A percentile compares a stretch with the other conserved stretches of the same genome.
Conservation (phyloP, 2,797 vertebrate genomes). For the Malurus splendens region DNA sequence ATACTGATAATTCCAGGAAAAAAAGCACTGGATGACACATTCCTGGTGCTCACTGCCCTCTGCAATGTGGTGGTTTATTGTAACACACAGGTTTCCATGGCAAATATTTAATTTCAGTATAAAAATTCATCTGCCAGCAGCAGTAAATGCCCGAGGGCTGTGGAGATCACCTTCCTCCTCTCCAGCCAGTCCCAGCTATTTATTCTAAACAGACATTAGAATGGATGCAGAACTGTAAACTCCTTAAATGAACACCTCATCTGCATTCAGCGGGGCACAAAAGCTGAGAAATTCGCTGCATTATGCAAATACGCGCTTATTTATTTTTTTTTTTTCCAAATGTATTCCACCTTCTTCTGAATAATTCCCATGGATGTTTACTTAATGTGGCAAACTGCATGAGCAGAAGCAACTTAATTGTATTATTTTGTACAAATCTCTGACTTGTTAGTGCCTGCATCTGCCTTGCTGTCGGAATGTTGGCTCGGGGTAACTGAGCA, state of each 20-base stretch:
- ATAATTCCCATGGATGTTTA: slow-evolving; percentile 49
- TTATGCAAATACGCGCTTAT: neutral
- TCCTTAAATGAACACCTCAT: neutral
- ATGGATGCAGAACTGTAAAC: neutral
- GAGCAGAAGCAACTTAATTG: slow-evolving; percentile 58
- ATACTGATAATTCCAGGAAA: neutral
- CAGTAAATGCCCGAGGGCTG: neutral
- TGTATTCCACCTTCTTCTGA: slow-evolving; percentile 16
- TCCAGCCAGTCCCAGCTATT: neutral
- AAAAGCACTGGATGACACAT: neutral
- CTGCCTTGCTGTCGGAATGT: neutral
- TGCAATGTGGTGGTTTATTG: neutral
- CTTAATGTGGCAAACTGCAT: slow-evolving; percentile 39
- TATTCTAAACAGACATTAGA: slow-evolving; percentile 1
- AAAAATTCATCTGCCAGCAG: neutral
- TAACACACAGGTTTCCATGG: slow-evolving; percentile 23
- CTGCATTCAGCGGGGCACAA: neutral
- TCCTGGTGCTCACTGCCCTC: neutral
- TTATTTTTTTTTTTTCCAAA: neutral
- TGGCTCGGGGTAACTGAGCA: slow-evolving; percentile 33
- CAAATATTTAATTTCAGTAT: slow-evolving; percentile 39
- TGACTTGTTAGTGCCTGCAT: slow-evolving; percentile 43
- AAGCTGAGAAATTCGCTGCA: neutral
- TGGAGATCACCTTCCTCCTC: neutral
- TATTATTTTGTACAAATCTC: slow-evolving; percentile 60